phyloP scores from a whole-genome alignment of 2,888 invertebrate genomes.

The Dromius quadrimaculatus region DNA sequence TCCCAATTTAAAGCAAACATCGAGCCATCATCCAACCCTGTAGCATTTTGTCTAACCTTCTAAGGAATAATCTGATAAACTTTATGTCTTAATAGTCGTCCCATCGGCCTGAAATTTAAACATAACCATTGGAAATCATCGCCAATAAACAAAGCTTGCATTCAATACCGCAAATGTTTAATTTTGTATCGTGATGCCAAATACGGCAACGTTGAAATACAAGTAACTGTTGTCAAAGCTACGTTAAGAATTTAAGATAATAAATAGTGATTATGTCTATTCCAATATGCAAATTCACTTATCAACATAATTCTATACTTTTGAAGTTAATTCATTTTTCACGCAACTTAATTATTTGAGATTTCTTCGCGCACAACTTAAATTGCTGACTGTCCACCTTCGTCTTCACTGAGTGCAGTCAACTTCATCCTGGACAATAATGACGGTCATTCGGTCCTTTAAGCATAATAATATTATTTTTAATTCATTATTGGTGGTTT shows the following conservation, averaged over 20 bases:
- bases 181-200: background rate
- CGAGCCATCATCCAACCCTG: background rate
- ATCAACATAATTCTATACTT: too few relatives aligned
- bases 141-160: background rate
- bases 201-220: constrained; percentile 1
- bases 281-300: background rate
- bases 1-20: too few relatives aligned
- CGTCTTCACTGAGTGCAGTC: too few relatives aligned
- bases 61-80: background rate
- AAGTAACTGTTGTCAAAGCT: background rate
- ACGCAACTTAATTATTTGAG: too few relatives aligned
- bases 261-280: background rate
- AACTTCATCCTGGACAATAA: too few relatives aligned
- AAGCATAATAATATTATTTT: too few relatives aligned
- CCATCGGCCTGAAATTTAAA: background rate
- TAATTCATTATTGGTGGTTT: too few relatives aligned
- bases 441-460: too few relatives aligned
- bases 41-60: background rate
- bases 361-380: too few relatives aligned
- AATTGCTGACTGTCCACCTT: too few relatives aligned
- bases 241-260: background rate
- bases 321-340: too few relatives aligned
- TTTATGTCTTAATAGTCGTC: background rate
- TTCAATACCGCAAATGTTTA: background rate
- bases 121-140: background rate